Conservation (phyloP, 2,888 invertebrate genomes). For the Nemurella pictetii region DNA sequence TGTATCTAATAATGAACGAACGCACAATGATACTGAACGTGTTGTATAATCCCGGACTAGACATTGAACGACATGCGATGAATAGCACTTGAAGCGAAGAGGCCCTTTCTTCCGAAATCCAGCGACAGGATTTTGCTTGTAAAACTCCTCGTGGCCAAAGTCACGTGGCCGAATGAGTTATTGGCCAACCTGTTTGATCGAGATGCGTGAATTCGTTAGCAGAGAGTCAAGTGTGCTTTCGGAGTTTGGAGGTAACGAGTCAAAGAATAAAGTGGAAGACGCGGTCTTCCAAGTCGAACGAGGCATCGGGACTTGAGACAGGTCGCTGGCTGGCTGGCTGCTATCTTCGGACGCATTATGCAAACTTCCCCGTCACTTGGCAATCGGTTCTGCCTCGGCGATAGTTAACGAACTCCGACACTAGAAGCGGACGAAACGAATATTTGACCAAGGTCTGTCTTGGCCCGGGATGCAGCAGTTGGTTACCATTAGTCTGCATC, state of each 20-base stretch:
- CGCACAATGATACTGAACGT: not conserved
- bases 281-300: not conserved
- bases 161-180: slow-evolving; percentile 23
- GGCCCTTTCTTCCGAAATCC: not conserved
- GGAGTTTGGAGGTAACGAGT: slow-evolving; percentile 5
- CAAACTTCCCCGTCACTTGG: not conserved
- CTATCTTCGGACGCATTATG: not conserved
- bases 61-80: not conserved
- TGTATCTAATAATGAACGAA: not conserved
- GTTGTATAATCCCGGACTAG: not conserved
- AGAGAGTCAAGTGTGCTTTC: slow-evolving; percentile 7
- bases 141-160: not conserved
- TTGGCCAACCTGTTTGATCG: not conserved
- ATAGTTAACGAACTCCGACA: not conserved
- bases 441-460: not conserved
- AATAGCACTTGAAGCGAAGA: not conserved
- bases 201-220: slow-evolving; percentile 21
- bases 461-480: not conserved
- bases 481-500: not conserved
- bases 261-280: not conserved
- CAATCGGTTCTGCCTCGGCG: not conserved
- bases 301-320: not conserved
- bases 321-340: not conserved
- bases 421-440: not conserved
- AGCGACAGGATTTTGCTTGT: not conserved